Evolutionary conservation across 2,113 vertebrate species (phyloP).

Genomic region (Perca schrenkii): DNA sequence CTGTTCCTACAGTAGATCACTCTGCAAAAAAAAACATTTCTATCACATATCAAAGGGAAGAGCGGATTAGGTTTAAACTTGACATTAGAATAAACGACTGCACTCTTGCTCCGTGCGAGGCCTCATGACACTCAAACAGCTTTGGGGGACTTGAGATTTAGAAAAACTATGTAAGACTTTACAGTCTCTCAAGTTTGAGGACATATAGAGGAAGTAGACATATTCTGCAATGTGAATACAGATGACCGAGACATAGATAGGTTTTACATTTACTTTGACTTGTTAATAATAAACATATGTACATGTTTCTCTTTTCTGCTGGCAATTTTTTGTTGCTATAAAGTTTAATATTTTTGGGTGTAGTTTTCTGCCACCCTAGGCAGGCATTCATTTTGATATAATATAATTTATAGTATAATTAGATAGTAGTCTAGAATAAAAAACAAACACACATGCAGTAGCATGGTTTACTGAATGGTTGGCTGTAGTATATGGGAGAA

Average conservation of each 20-base stretch:
- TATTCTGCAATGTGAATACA: neutral
- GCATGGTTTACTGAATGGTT: too few relatives aligned
- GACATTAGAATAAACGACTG: slow-evolving; percentile 54
- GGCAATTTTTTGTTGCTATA: neutral
- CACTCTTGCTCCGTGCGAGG: slow-evolving; percentile 10
- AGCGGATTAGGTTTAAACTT: slow-evolving; percentile 57
- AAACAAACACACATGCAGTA: too few relatives aligned
- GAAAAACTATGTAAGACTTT: neutral
- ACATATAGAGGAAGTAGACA: neutral
- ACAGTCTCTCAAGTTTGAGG: neutral
- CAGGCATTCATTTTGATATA: too few relatives aligned
- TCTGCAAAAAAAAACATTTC: slow-evolving; percentile 33
- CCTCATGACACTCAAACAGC: slow-evolving; percentile 29
- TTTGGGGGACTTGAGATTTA: slow-evolving; percentile 3
- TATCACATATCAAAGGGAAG: slow-evolving; percentile 64
- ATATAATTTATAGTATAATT: too few relatives aligned
- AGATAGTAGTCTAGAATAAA: too few relatives aligned
- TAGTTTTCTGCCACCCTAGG: neutral
- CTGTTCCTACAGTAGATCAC: slow-evolving; percentile 50
- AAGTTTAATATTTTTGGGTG: too few relatives aligned
- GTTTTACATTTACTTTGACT: neutral
- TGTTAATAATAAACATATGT: neutral
- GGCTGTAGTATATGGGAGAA: too few relatives aligned
- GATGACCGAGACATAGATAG: neutral
- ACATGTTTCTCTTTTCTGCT: neutral